phyloP scores from a whole-genome alignment of 2,113 vertebrate species.

The Eurystomus gularis region DNA sequence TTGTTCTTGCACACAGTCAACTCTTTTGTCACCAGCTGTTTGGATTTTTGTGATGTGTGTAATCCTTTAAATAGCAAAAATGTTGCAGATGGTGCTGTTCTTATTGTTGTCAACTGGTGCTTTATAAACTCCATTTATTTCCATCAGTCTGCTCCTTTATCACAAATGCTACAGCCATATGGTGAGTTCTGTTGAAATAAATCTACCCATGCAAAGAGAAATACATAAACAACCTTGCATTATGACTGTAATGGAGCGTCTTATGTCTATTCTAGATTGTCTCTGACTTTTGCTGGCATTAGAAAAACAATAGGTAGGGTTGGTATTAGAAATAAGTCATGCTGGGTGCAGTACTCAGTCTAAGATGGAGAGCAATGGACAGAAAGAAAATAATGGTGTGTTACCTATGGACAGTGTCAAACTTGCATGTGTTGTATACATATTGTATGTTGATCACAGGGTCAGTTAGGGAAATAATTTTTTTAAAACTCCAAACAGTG shows the following conservation, averaged over 20 bases:
- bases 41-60: background rate
- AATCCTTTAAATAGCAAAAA: background rate
- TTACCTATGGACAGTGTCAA: background rate
- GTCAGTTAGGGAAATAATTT: background rate
- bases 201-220: background rate
- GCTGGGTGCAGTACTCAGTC: background rate
- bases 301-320: background rate
- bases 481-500: background rate
- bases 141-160: background rate
- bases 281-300: background rate
- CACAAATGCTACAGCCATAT: background rate
- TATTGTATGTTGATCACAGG: background rate
- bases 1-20: background rate
- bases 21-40: background rate
- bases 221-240: background rate
- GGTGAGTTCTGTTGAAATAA: background rate
- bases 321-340: background rate
- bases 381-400: background rate
- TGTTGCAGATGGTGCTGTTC: background rate
- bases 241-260: background rate
- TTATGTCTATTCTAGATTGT: background rate
- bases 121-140: background rate
- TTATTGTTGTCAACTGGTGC: background rate
- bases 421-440: fast-evolving
- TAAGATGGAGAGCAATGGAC: background rate